phyloP scores from a whole-genome alignment of 2,113 vertebrate species.

The Mohoua ochrocephala region DNA sequence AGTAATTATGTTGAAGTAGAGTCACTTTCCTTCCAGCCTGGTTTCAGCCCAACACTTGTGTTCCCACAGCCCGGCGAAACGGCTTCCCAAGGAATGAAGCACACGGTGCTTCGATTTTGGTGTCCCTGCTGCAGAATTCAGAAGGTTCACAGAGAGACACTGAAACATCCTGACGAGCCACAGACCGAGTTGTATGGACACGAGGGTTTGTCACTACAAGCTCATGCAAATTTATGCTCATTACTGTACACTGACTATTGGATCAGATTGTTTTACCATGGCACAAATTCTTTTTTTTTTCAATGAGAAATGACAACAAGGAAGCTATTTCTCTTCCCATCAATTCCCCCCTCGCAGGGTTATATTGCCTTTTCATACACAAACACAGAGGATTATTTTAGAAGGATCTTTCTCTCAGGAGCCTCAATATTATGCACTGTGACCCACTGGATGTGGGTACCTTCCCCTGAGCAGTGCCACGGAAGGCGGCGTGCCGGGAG shows the following conservation, averaged over 20 bases:
- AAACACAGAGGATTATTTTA: not conserved
- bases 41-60: not conserved
- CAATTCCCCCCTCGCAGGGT: not conserved
- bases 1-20: not conserved
- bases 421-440: not conserved
- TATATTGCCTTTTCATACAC: not conserved
- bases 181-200: not conserved
- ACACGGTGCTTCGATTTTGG: accelerated
- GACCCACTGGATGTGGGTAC: not conserved
- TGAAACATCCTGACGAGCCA: not conserved
- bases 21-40: not conserved
- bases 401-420: not conserved
- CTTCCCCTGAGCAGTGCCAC: not conserved
- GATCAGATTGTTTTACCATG: not conserved
- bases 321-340: not conserved
- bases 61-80: accelerated
- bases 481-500: not conserved
- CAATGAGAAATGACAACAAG: not conserved
- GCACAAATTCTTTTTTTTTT: not conserved
- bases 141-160: not conserved
- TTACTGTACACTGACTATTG: not conserved
- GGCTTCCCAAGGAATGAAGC: not conserved
- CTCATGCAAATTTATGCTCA: not conserved
- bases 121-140: not conserved
- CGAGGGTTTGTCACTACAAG: not conserved